A percentile compares a stretch with the other conserved stretches of the same genome.
Evolutionary conservation across 2,888 invertebrate genomes (phyloP).

Genomic region (Plagodis dolabraria): DNA sequence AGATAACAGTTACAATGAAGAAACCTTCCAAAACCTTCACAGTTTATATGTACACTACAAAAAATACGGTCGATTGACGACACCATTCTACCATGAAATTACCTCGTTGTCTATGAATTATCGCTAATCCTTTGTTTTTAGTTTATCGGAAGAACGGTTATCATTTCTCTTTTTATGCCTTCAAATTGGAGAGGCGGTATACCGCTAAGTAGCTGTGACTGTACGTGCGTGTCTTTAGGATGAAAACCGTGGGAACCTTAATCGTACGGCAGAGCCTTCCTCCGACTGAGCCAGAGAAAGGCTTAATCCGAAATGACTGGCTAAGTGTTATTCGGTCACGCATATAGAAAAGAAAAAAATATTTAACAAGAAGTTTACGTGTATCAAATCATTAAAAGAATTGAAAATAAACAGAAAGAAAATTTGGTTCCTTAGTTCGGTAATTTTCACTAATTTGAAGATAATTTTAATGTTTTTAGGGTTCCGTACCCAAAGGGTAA

Average conservation of each 20-base stretch:
- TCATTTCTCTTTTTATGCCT: slow-evolving; percentile 20
- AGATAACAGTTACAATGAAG: slow-evolving; percentile 14
- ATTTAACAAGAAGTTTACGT: no score
- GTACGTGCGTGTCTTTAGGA: slow-evolving; percentile 24
- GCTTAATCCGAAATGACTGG: neutral
- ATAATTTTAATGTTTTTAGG: no score
- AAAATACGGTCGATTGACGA: slow-evolving; percentile 55
- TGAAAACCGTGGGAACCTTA: slow-evolving; percentile 24
- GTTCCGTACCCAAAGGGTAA: no score
- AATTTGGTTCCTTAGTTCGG: no score
- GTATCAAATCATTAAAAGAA: no score
- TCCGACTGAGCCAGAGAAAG: neutral
- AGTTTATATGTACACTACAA: neutral
- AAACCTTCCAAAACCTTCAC: slow-evolving; percentile 26
- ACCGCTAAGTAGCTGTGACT: slow-evolving; percentile 23
- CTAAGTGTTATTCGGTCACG: no score
- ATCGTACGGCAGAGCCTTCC: neutral
- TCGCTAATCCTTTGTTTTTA: slow-evolving; percentile 33
- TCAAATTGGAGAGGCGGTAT: slow-evolving; percentile 17
- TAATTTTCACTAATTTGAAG: no score
- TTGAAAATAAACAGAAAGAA: no score
- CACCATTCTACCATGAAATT: slow-evolving; percentile 62
- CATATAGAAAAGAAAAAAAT: no score
- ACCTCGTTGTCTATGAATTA: slow-evolving; percentile 49
- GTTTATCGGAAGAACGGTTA: slow-evolving; percentile 14